Evolutionary conservation across 2,113 vertebrate genomes (phyloP), one percentile per base, ranked within the genome.

Genomic region (Emydocephalus ijimae): DNA sequence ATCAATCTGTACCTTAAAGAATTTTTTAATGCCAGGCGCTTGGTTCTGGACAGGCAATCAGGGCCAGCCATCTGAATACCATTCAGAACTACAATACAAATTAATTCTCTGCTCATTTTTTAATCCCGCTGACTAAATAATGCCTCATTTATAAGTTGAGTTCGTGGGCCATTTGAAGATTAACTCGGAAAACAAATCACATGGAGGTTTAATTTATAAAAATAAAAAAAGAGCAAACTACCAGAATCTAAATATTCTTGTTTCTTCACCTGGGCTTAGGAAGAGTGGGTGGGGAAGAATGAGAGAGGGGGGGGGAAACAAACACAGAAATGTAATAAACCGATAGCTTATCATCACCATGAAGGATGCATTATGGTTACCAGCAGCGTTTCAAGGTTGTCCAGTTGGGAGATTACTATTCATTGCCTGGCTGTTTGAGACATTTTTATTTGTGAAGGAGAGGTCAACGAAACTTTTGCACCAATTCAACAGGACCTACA

Each of bases 51-150:
- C 11, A 81, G 24, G 55, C 93, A 94, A 94, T 92, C 64, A 15
- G 69, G 94, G 56, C 39, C 9, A 45, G 55, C 89, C 88, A 93
- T 12, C 24, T 15, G 89, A 95, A 93, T 23, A 48, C 43, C 21
- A 43, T 45, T n/a, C 48, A 57, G 59, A 89, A 61, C 26, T 57
- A 87, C 5, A 89, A 86, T 90, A 64, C 6, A 88, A 94, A 93
- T 93, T 11, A 94, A 93, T 92, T 91, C 29, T 94, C 15, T 57
- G 7, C 59, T 11, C 10, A 15, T 56, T 94, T 95, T 94, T 91
- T 93, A 94, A 64, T 85, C 0, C 64, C 92, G 93, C 90, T 85
- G 9, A 87, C 88, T 74, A 24, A 94, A 43, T 91, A 39, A 88
- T 94, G 87, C 69, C 92, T 88, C 94, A 85, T 91, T 74, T 15